Percentiles rank a stretch among this genome's conserved stretches.
phyloP scores from a whole-genome alignment of 2,888 invertebrate species.

The Acanthacorydalis orientalis region DNA sequence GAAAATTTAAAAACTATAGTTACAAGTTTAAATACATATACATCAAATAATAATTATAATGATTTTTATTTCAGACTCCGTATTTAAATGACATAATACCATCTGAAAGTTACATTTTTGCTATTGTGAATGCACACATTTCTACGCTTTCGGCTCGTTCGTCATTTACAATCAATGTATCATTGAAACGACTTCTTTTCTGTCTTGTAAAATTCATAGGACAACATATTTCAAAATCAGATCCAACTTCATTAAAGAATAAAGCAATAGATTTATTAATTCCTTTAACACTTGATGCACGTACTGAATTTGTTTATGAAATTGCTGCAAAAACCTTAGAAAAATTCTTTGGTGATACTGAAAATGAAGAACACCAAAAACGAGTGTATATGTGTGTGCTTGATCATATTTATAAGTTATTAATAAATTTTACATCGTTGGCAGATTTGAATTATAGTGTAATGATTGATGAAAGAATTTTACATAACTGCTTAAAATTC shows the following conservation, averaged over 20 bases:
- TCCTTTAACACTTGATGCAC: conserved; percentile 58
- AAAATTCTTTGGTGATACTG: conserved; percentile 40
- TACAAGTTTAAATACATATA: too few relatives aligned
- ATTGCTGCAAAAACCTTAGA: conserved; percentile 43
- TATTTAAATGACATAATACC: conserved; percentile 66
- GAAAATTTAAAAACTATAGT: too few relatives aligned
- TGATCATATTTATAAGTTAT: conserved; percentile 47
- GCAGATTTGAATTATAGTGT: conserved; percentile 13
- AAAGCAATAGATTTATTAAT: conserved; percentile 52
- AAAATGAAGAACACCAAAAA: conserved; percentile 47
- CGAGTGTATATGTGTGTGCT: conserved; percentile 45
- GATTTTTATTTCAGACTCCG: conserved; percentile 33
- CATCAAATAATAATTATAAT: neutral
- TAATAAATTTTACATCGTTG: conserved; percentile 39
- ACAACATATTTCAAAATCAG: conserved; percentile 41
- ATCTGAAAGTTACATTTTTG: conserved; percentile 66
- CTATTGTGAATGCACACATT: conserved; percentile 50
- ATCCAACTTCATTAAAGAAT: conserved; percentile 42
- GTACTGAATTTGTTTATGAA: conserved; percentile 57
- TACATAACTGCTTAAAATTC: conserved; percentile 58
- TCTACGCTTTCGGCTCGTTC: conserved; percentile 42
- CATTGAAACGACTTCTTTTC: conserved; percentile 45
- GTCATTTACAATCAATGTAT: conserved; percentile 39
- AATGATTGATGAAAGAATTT: conserved; percentile 38
- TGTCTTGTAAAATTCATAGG: conserved; percentile 46